Evolutionary conservation across 2,888 invertebrate genomes (phyloP), one percentile per base, ranked within the genome.

Genomic region (Andrena chrysosceles): DNA sequence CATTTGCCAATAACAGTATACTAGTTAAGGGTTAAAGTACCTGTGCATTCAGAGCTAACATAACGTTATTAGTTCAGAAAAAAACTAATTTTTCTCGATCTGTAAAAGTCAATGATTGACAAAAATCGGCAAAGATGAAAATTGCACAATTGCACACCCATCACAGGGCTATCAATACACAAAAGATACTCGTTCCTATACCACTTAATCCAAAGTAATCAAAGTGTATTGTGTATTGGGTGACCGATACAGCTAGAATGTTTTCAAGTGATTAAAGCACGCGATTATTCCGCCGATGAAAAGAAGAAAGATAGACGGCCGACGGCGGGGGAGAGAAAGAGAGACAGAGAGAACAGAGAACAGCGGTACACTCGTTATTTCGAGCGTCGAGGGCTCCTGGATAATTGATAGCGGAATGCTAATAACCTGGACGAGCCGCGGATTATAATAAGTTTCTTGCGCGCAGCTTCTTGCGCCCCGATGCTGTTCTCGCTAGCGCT

Each of bases 321-420:
- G 74, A 62, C 69, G 68, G 70, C 16, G 48, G 20, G 23, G 16
- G 42, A 4, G 42, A 16, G 42, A 5, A 5, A 5, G 56, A 2
- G 56, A 4, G 56, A 4, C 10, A 13, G 10, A 10, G 48, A 52
- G 54, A 52, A n/a, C 56, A 35, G 49, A 23, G 52, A 74, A n/a
- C 56, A 66, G 31, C 42, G 26, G 31, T 16, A 26, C 54, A 73
- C 64, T 84, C 70, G 74, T 83, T 78, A 78, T 60, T 84, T 78
- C 74, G 71, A 78, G 68, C 78, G 63, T 42, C 31, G 56, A 42
- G 62, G 56, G 63, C 74, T 67, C 87, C 85, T 82, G 90, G 89
- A 93, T 93, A 93, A 93, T 93, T 93, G 91, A 93, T 93, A 93
- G 92, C 91, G 89, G 91, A 92, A 93, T 93, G 92, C 93, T 93